These are phyloP conservation scores for Heliconius hortense DNA, from an alignment of 2,888 invertebrate genomes.

Conservation along the genomic window DNA sequence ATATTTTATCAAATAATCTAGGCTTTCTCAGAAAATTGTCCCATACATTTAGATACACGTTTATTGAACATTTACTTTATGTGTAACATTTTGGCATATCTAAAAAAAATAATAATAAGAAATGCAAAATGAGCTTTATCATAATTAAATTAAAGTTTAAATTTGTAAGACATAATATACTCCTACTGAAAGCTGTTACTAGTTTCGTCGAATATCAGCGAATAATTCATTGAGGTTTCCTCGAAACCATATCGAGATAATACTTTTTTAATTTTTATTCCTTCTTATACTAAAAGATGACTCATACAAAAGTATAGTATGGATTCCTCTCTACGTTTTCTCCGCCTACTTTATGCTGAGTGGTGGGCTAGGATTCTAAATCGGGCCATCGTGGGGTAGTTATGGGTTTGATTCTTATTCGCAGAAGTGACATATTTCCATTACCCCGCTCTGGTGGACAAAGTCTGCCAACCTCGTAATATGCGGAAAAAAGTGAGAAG, in stretches of 20 bases:
- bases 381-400: too few relatives aligned
- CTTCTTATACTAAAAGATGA: not conserved
- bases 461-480: too few relatives aligned
- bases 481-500: too few relatives aligned
- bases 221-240: conserved; percentile 7
- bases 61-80: conserved; percentile 9
- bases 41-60: conserved; percentile 3
- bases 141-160: not conserved
- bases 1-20: not conserved
- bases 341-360: too few relatives aligned
- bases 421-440: too few relatives aligned
- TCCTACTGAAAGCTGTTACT: not conserved
- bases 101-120: not conserved
- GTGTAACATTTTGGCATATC: not conserved
- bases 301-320: not conserved
- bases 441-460: too few relatives aligned
- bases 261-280: conserved; percentile 1
- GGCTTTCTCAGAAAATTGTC: conserved; percentile 1
- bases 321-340: not conserved
- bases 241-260: not conserved
- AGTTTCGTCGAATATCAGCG: not conserved
- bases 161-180: not conserved
- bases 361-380: too few relatives aligned
- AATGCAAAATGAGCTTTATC: not conserved
- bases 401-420: too few relatives aligned